Conservation (phyloP, 2,888 invertebrate species). For the Cantharis rufa region DNA sequence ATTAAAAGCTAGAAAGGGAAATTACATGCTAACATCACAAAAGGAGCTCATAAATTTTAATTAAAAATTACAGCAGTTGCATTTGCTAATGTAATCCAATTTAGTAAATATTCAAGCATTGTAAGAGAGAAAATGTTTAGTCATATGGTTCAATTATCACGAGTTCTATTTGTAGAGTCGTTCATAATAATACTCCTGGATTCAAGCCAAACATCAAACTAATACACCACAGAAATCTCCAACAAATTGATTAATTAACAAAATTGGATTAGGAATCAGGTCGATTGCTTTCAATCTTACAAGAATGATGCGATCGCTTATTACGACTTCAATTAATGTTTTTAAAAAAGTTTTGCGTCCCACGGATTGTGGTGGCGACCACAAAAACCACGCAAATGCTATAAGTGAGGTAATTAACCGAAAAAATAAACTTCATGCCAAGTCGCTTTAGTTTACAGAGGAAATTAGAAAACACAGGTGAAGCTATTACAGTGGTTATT, state of each 20-base stretch:
- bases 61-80: not conserved
- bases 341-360: not conserved
- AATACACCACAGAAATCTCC: slow-evolving; percentile 26
- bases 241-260: slow-evolving; percentile 36
- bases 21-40: not conserved
- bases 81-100: not conserved
- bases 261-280: slow-evolving; percentile 16
- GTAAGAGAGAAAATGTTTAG: not conserved
- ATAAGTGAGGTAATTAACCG: not conserved
- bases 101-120: slow-evolving; percentile 1
- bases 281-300: slow-evolving; percentile 5
- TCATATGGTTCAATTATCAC: slow-evolving; percentile 7
- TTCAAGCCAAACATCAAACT: slow-evolving; percentile 26
- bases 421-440: not conserved
- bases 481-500: too few species aligned
- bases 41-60: not conserved
- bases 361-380: not conserved
- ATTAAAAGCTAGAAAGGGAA: not conserved
- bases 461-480: too few species aligned
- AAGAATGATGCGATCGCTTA: not conserved
- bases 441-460: not conserved
- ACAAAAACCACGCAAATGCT: not conserved
- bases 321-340: not conserved
- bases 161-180: slow-evolving; percentile 33
- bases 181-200: slow-evolving; percentile 27